These are phyloP conservation scores for Palaemon carinicauda DNA, from an alignment of 1,140 invertebrate genomes.

Conservation along the genomic window DNA sequence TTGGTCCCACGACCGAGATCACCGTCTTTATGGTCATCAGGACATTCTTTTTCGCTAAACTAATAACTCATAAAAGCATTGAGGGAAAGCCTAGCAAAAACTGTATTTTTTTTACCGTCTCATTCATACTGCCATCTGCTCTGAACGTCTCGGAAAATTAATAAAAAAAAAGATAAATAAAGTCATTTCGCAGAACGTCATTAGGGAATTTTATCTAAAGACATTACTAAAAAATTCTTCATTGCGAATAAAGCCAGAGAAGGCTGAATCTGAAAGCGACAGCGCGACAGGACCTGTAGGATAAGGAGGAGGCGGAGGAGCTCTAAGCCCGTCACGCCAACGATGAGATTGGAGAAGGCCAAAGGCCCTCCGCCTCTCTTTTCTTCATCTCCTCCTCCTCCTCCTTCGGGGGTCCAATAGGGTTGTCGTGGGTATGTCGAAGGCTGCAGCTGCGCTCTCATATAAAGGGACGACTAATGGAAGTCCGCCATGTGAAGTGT, in stretches of 20 bases:
- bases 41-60: neutral
- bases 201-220: neutral
- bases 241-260: neutral
- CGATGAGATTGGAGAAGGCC: slow-evolving; percentile 7
- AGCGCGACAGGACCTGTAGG: too few relatives aligned
- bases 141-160: neutral
- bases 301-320: neutral
- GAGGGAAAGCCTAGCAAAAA: neutral
- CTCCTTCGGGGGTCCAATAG: neutral
- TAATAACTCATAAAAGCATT: neutral
- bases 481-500: slow-evolving; percentile 38
- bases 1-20: neutral
- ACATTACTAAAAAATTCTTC: neutral
- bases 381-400: neutral
- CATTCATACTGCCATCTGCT: neutral
- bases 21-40: neutral
- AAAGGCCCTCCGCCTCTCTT: neutral
- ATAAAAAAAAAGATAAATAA: neutral
- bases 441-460: slow-evolving; percentile 36
- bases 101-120: neutral
- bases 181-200: neutral
- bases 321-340: neutral
- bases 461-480: slow-evolving; percentile 19
- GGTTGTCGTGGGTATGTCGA: neutral
- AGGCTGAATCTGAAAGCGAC: neutral